phyloP scores from a whole-genome alignment of 2,113 vertebrate genomes.

The Scortum barcoo region DNA sequence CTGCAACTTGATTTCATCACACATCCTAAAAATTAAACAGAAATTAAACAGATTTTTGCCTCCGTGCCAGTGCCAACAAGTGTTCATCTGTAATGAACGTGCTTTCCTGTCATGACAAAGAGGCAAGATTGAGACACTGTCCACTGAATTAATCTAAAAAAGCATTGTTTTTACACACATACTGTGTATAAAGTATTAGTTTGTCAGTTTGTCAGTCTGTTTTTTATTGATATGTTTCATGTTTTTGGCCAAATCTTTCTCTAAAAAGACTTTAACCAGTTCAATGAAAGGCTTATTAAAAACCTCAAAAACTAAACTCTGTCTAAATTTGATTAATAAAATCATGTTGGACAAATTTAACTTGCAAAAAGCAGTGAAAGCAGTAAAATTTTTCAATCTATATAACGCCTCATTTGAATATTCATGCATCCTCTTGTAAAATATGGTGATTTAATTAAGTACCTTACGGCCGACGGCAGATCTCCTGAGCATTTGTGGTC shows the following conservation, averaged over 20 bases:
- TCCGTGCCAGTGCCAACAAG: neutral
- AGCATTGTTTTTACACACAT: neutral
- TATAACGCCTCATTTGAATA: neutral
- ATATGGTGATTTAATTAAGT: neutral
- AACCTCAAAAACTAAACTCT: neutral
- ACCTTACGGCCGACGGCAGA: neutral
- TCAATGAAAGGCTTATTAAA: neutral
- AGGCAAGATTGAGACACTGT: neutral
- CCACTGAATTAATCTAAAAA: neutral
- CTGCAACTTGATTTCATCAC: neutral
- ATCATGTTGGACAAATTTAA: too few relatives aligned
- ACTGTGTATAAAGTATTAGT: neutral
- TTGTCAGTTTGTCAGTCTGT: neutral
- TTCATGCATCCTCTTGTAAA: neutral
- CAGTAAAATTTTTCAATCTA: too few relatives aligned
- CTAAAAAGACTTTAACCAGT: neutral
- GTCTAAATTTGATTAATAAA: neutral
- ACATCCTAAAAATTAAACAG: neutral
- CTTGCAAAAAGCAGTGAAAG: neutral
- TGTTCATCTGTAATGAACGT: neutral
- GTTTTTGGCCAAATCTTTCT: neutral
- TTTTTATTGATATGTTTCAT: neutral
- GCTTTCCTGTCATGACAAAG: neutral
- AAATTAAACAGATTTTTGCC: too few relatives aligned
- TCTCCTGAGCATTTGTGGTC: constrained; percentile 16